Evolutionary conservation across 1,140 invertebrate species (phyloP), one percentile per base, ranked within the genome.

Genomic region (Parapsyche elsis): DNA sequence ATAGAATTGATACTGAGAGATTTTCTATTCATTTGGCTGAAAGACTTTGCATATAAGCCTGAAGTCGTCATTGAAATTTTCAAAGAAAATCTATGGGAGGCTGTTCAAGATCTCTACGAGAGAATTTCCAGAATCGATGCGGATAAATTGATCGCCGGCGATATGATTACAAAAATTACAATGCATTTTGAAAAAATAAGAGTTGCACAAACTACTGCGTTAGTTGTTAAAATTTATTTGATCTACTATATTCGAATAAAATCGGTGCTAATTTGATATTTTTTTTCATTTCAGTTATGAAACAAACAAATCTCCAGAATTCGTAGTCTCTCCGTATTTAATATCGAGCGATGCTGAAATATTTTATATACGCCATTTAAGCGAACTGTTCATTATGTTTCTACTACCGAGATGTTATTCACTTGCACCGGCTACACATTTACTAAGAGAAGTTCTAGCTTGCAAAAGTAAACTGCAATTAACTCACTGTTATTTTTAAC

Each of bases 141-240:
- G 26, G 93, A 95, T 64, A 95, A 95, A 86, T 88, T 97, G 21
- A 91, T 97, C 53, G 95, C 95, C 4, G 92, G 92, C 85, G 95
- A 94, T 87, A 93, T 97, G 86, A 92, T 96, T 1, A 92, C 91
- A 59, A 93, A 91, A 86, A 92, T 97, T 9, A 95, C 94, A 38
- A 90, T 92, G 80, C 96, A 98, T 90, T 95, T 97, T 88, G 95
- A 95, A 86, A 93, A 94, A 85, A 95, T 97, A 61, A 90, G 94
- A 84, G 90, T 94, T 84, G 92, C 94, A 16, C 92, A 94, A 86
- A 90, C 91, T 84, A 91, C 91, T 84, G 92, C 91, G 94, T 95
- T 89, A 91, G 92, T 92, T 85, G 81, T 74, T 67, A n/a, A n/a
- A n/a, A 67, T 9, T 71, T 71, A 44, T 10, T 64, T 10, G n/a